A percentile compares a stretch with the other conserved stretches of the same genome.
Evolutionary conservation across 2,113 vertebrate genomes (phyloP).

Genomic region (Mus pahari): DNA sequence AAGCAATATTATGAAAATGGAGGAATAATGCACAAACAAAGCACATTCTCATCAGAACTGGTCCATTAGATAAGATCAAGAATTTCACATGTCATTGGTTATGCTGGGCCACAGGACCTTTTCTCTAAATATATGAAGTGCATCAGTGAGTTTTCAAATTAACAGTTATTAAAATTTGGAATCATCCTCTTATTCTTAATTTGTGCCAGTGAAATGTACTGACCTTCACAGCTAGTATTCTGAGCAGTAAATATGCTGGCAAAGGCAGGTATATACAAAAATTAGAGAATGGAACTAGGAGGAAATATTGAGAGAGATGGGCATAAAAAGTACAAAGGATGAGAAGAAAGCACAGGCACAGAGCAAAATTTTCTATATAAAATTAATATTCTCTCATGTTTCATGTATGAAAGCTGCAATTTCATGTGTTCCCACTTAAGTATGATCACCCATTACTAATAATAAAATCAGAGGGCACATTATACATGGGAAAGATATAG

Average conservation of each 20-base stretch:
- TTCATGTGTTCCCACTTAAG: slow-evolving; percentile 29
- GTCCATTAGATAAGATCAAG: slow-evolving; percentile 33
- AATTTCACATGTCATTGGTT: slow-evolving; percentile 43
- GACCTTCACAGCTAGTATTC: slow-evolving; percentile 61
- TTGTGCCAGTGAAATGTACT: slow-evolving; percentile 57
- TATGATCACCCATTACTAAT: background rate
- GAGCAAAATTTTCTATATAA: background rate
- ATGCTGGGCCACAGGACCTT: slow-evolving; percentile 35
- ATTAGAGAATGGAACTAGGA: background rate
- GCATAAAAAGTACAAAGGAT: background rate
- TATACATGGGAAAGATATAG: background rate
- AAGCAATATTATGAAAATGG: background rate
- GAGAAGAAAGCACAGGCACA: background rate
- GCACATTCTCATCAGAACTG: slow-evolving; percentile 49
- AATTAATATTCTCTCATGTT: background rate
- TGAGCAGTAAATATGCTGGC: slow-evolving; percentile 19
- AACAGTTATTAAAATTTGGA: slow-evolving; percentile 68
- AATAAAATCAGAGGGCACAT: background rate
- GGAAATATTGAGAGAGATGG: background rate
- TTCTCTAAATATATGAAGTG: slow-evolving; percentile 48
- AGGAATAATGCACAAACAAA: background rate
- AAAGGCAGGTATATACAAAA: slow-evolving; percentile 8
- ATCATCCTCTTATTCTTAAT: slow-evolving; percentile 64
- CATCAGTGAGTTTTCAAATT: slow-evolving; percentile 62
- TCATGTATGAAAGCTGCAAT: background rate